These are phyloP conservation scores for Alligator sinensis DNA, from an alignment of 2,113 vertebrate species.

Conservation along the genomic window DNA sequence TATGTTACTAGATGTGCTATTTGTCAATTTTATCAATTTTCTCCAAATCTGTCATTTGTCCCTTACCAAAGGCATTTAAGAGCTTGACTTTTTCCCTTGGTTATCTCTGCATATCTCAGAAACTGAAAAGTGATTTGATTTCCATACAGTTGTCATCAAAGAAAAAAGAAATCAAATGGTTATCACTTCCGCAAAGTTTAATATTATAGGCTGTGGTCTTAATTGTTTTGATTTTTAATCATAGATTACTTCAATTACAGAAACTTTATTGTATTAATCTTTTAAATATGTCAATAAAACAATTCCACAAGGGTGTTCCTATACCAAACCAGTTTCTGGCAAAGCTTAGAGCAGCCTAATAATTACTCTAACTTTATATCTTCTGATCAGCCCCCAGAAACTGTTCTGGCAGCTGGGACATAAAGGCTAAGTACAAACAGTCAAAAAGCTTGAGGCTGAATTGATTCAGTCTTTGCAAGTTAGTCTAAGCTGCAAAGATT, in stretches of 20 bases:
- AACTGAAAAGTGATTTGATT: neutral
- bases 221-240: neutral
- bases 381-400: neutral
- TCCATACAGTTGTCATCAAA: neutral
- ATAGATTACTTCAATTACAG: neutral
- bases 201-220: neutral
- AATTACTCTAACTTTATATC: neutral
- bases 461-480: no score
- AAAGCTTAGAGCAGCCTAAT: neutral
- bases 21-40: neutral
- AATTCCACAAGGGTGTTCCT: neutral
- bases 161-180: neutral
- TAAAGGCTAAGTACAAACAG: no score
- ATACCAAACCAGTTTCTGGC: neutral
- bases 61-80: neutral
- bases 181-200: neutral
- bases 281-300: neutral
- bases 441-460: no score
- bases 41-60: neutral
- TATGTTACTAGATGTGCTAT: neutral
- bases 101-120: neutral
- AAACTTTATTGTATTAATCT: neutral
- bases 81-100: neutral
- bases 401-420: neutral
- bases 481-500: no score